Evolutionary conservation across 2,888 invertebrate genomes (phyloP).

Genomic region (Melolontha melolontha): DNA sequence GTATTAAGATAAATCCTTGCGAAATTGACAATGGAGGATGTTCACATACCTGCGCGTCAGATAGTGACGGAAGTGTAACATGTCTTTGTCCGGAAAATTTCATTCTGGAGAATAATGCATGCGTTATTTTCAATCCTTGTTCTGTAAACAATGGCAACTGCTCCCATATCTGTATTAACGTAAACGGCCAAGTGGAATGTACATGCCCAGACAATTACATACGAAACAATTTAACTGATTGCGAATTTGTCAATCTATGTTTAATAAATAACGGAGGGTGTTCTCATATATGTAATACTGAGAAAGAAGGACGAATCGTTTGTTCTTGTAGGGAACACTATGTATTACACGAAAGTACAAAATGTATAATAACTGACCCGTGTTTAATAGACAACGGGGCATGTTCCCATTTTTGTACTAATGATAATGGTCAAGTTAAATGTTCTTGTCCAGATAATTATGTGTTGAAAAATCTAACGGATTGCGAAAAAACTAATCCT

Average conservation of each 20-base stretch:
- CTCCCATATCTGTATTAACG: slow-evolving; percentile 65
- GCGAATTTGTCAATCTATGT: slow-evolving; percentile 72
- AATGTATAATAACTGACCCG: slow-evolving; percentile 56
- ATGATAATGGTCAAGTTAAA: slow-evolving; percentile 60
- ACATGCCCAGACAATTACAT: slow-evolving; percentile 68
- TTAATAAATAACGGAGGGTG: slow-evolving; percentile 71
- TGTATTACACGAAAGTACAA: slow-evolving; percentile 61
- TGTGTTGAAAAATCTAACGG: slow-evolving; percentile 59
- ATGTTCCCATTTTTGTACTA: slow-evolving; percentile 68
- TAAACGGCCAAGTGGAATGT: slow-evolving; percentile 64
- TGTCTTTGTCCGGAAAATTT: slow-evolving; percentile 71
- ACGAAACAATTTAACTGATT: slow-evolving; percentile 57
- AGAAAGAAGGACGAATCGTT: slow-evolving; percentile 58
- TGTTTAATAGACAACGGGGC: slow-evolving; percentile 66
- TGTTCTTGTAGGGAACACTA: slow-evolving; percentile 71
- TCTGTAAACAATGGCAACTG: slow-evolving; percentile 69
- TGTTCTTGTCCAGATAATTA: slow-evolving; percentile 69
- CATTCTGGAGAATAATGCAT: slow-evolving; percentile 62
- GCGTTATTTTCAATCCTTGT: slow-evolving; percentile 56
- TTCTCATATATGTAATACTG: slow-evolving; percentile 69
- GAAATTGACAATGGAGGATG: slow-evolving; percentile 69
- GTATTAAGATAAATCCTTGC: slow-evolving; percentile 56
- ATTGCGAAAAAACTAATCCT: slow-evolving; percentile 69
- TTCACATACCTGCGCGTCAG: slow-evolving; percentile 65
- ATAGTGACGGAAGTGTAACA: slow-evolving; percentile 58